A percentile compares a stretch with the other conserved stretches of the same genome.
Evolutionary conservation across 2,888 invertebrate genomes (phyloP).

Genomic region (Polyploca ridens): DNA sequence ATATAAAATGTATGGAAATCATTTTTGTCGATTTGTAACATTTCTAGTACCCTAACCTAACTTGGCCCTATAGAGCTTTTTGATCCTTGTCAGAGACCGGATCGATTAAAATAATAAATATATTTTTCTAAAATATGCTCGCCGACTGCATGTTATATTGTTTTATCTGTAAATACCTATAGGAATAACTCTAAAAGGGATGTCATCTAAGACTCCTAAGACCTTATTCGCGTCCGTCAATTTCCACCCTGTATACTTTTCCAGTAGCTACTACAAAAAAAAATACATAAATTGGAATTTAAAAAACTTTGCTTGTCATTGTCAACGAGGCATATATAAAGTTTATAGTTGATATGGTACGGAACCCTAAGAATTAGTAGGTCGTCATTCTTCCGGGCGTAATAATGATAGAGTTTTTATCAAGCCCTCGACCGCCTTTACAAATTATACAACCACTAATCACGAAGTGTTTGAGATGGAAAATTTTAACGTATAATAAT

Average conservation of each 20-base stretch:
- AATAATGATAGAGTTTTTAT: slow-evolving; percentile 7
- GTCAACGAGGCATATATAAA: neutral
- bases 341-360: neutral
- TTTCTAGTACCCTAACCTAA: too few relatives aligned
- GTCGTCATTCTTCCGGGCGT: slow-evolving; percentile 9
- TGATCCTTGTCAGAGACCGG: too few relatives aligned
- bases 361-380: slow-evolving; percentile 2
- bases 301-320: neutral
- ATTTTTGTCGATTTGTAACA: too few relatives aligned
- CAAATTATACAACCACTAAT: slow-evolving; percentile 5
- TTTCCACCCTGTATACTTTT: neutral
- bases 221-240: too few relatives aligned
- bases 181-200: too few relatives aligned
- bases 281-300: neutral
- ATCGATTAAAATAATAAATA: too few relatives aligned
- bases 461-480: neutral
- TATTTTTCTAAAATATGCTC: too few relatives aligned
- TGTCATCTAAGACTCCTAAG: too few relatives aligned
- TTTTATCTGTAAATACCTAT: too few relatives aligned
- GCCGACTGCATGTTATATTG: too few relatives aligned
- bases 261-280: neutral
- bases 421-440: slow-evolving; percentile 3
- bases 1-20: too few relatives aligned
- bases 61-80: too few relatives aligned
- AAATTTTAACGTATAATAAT: slow-evolving; percentile 1